Base-by-base conservation (phyloP, 2,113 vertebrate species). In the Anser cygnoides region DNA sequence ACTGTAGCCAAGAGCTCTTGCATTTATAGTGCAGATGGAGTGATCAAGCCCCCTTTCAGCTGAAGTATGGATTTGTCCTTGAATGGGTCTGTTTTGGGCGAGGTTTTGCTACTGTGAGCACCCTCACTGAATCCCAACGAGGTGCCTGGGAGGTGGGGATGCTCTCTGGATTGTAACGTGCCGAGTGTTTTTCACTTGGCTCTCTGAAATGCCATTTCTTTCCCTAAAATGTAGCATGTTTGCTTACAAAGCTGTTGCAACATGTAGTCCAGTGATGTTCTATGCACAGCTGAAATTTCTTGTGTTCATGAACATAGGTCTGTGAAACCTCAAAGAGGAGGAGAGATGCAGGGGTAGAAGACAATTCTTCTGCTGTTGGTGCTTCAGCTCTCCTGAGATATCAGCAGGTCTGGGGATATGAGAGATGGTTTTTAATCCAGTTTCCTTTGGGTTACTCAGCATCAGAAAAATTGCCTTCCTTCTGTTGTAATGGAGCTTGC, bases 251-350 rank as follows among this genome's bases (percentile, higher is more conserved):
- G 23, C 72, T 16, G 5, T 15, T 65, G 6, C 5, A 2, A 28
- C 9, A 6, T 13, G 2, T 29, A 55, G 18, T 25, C 35, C 39
- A 57, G 4, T 29, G 33, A 1, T 0, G 0, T 49, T 43, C 33
- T 78, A 29, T 41, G 20, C 10, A 6, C 62, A 58, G 26, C 57
- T 79, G 57, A 49, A 71, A 14, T 26, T 66, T 29, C 35, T 9
- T 0, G 0, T 18, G 6, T 44, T n/a, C 33, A 5, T 1, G 2
- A 44, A 2, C 3, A 3, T 33, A 6, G 20, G 6, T 62, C 16
- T 84, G 23, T 37, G 66, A 39, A 71, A 31, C 6, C 22, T 46
- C 7, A 50, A 50, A 28, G 4, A 18, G 57, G 23, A 29, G 58
- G 62, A 28, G 55, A 66, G 3, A 6, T 70, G 61, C 41, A 79